Percentiles rank a stretch among this genome's conserved stretches.
These are phyloP conservation scores for Polydesmus complanatus DNA, from an alignment of 2,888 invertebrate genomes.

Conservation along the genomic window DNA sequence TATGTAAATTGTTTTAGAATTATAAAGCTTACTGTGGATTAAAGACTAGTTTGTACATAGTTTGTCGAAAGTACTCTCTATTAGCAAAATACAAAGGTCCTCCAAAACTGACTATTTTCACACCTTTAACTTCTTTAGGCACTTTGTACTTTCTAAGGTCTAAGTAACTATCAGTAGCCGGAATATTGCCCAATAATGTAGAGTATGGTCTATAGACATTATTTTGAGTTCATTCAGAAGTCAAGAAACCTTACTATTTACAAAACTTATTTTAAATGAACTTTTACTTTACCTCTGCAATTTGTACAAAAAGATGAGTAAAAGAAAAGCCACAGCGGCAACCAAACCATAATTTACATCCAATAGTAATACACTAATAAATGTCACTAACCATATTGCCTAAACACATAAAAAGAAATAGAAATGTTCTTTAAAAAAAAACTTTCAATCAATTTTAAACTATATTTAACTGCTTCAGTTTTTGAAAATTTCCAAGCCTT, in stretches of 20 bases:
- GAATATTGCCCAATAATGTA: not conserved
- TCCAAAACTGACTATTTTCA: slow-evolving; percentile 14
- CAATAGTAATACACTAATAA: slow-evolving; percentile 54
- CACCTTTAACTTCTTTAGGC: slow-evolving; percentile 14
- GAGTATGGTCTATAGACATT: not conserved
- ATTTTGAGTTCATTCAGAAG: not conserved
- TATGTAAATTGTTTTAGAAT: too few relatives aligned
- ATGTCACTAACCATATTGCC: slow-evolving; percentile 64
- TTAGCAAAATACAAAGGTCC: slow-evolving; percentile 14
- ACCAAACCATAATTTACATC: slow-evolving; percentile 70
- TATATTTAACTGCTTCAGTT: slow-evolving; percentile 48
- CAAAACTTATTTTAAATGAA: too few relatives aligned
- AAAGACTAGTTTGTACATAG: slow-evolving; percentile 10
- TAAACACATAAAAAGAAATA: not conserved
- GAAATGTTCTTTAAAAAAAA: not conserved
- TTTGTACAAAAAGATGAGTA: slow-evolving; percentile 56
- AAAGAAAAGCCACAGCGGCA: slow-evolving; percentile 55
- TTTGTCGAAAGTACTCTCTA: slow-evolving; percentile 7
- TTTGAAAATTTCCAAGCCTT: slow-evolving; percentile 62
- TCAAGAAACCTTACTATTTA: too few relatives aligned
- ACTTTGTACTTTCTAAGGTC: not conserved
- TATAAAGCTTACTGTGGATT: slow-evolving; percentile 15
- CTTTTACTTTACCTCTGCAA: slow-evolving; percentile 33
- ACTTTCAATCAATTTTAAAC: not conserved
- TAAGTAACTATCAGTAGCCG: not conserved